Evolutionary conservation across 1,140 invertebrate species (phyloP), one percentile per base, ranked within the genome.

Genomic region (Bombus ignitus): DNA sequence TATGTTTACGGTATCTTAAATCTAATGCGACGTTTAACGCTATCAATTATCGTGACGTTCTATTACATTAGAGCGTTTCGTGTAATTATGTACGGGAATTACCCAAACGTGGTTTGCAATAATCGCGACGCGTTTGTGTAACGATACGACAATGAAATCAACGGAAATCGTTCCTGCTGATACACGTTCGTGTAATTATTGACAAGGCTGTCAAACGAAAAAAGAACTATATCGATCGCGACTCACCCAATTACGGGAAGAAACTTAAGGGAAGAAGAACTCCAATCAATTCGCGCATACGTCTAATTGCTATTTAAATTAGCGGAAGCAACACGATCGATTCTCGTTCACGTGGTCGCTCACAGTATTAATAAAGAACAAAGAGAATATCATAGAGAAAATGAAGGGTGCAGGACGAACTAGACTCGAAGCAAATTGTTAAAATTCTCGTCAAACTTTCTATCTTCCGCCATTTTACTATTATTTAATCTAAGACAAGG

Each of bases 81-180:
- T 22, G 70, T 59, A 65, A 74, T 65, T 47, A 65, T 28, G 28
- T 18, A 53, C 32, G 65, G 3, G 42, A 66, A 8, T 66, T 35
- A 66, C 75, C 15, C 35, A 32, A 47, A 44, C 18, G 42, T 37
- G 53, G 44, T 66, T 66, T 28, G 39, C 42, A 68, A 47, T 82
- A 74, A 65, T 82, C 42, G 42, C 28, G 32, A 25, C 12, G 39
- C 47, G 68, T 62, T 62, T 37, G n/a, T 53, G 18, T 42, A 44
- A 81, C 47, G 35, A 25, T 5, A 37, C 35, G 18, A 53, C 66
- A 66, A 83, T 76, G 59, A 47, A 65, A 83, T 37, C 42, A 68
- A 39, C 28, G 42, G 39, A 66, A 47, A 53, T 62, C 35, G 25
- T 62, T 10, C 12, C 22, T 25, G 3, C 3, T 28, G 75, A 35